Evolutionary conservation across 2,797 vertebrate genomes (phyloP).

Genomic region (Microchirus variegatus): DNA sequence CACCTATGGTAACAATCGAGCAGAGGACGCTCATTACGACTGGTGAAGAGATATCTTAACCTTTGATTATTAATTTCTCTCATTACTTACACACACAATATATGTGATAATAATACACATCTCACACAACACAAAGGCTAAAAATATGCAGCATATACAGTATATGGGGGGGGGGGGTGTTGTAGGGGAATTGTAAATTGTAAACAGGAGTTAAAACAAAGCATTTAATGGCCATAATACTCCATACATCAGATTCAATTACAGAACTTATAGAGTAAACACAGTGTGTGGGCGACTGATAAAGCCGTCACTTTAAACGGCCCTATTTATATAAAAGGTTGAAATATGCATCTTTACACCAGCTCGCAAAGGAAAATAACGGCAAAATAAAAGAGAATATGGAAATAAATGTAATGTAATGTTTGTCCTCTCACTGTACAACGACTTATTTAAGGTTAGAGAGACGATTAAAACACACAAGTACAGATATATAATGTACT

Average conservation of each 20-base stretch:
- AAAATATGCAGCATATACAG: slow-evolving; percentile 15
- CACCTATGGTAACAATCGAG: slow-evolving; percentile 96
- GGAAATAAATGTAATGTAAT: no score
- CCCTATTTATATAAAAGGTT: slow-evolving; percentile 22
- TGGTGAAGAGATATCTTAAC: slow-evolving; percentile 92
- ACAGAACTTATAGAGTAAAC: slow-evolving; percentile 38
- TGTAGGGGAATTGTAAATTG: neutral
- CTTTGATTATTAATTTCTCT: slow-evolving; percentile 93
- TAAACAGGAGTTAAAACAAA: slow-evolving; percentile 21
- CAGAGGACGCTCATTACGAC: slow-evolving; percentile 94
- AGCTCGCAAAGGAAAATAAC: no score
- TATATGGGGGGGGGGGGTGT: neutral
- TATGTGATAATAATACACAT: slow-evolving; percentile 35
- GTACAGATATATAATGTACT: neutral
- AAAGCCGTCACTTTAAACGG: slow-evolving; percentile 32
- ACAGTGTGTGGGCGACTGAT: slow-evolving; percentile 22
- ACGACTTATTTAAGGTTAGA: slow-evolving; percentile 64
- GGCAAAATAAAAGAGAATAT: no score
- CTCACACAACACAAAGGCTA: slow-evolving; percentile 17
- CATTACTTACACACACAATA: slow-evolving; percentile 23
- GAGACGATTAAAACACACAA: slow-evolving; percentile 63
- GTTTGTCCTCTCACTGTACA: slow-evolving; percentile 53
- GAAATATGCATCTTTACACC: slow-evolving; percentile 44
- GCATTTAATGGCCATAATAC: slow-evolving; percentile 13
- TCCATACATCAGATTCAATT: slow-evolving; percentile 2